Base-by-base conservation (phyloP, 2,113 vertebrate genomes). In the Aramus guarauna region DNA sequence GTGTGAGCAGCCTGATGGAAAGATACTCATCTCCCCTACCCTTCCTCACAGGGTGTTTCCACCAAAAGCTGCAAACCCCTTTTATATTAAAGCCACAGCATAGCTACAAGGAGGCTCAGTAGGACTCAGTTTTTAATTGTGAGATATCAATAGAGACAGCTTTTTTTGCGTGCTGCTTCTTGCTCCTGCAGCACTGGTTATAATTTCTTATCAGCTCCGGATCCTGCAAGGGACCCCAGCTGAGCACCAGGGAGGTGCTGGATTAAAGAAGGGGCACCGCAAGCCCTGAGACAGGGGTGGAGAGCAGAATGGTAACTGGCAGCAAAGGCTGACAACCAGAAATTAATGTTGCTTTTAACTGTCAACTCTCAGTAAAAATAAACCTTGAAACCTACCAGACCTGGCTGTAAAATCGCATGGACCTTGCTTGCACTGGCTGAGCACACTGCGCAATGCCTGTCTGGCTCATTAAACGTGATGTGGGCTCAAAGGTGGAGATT, bases 271-370 rank as follows among this genome's bases (percentile, higher is more conserved):
- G 30, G 60, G 30, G 9, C 32, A 77, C 53, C 0, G 5, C 10
- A 4, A 29, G 52, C 37, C 41, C 59, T 0, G 1, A 77, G 63
- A 29, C 9, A 8, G 2, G 13, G 41, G 8, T 68, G 60, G 36
- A 75, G 43, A 59, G 47, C 48, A 26, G 64, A 67, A 50, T 17
- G 14, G 64, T 58, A 78, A 50, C 47, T 67, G 69, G 9, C n/a
- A 94, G 52, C 45, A 68, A 85, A 82, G 69, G n/a, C 73, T 81
- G 73, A 67, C 74, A 94, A 43, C 62, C 29, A 82, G 30, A 90
- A 90, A 90, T 85, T 79, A 72, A 90, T 32, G 58, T 48, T 73
- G 62, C 71, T 93, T 89, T 85, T 82, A 76, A 60, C 62, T 73
- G 59, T 64, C 58, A 56, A 26, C 16, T 77, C 47, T 72, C 71